Percentiles rank a stretch among this genome's conserved stretches.
Conservation (phyloP, 1,140 invertebrate species). For the Brachionus rubens region DNA sequence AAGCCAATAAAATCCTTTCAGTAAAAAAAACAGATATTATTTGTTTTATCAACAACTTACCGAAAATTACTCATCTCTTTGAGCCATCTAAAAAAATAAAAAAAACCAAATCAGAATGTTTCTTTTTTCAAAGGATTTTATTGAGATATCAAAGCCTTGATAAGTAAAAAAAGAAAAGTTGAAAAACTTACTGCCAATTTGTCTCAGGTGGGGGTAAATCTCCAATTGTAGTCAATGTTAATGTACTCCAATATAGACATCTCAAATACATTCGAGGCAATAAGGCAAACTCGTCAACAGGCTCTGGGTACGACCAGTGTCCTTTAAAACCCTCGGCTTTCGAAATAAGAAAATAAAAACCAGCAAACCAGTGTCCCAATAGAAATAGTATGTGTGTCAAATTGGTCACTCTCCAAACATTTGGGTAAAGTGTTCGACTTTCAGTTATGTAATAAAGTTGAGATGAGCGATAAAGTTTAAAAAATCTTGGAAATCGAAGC, state of each 20-base stretch:
- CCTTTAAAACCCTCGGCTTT: conserved; percentile 76
- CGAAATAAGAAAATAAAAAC: conserved; percentile 89
- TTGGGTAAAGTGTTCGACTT: conserved; percentile 87
- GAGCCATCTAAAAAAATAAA: conserved; percentile 34
- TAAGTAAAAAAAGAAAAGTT: not conserved
- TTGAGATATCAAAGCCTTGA: conserved; percentile 18
- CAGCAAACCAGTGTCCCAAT: conserved; percentile 92
- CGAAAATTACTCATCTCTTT: conserved; percentile 36
- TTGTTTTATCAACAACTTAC: conserved; percentile 42
- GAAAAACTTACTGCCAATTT: conserved; percentile 84
- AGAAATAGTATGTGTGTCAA: conserved; percentile 88
- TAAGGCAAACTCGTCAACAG: conserved; percentile 71
- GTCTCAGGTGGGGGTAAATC: conserved; percentile 89
- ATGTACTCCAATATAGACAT: conserved; percentile 90
- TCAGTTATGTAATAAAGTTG: conserved; percentile 93
- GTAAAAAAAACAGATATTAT: not conserved
- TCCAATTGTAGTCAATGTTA: conserved; percentile 87
- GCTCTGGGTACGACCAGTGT: conserved; percentile 82
- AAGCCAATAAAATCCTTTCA: conserved; percentile 46
- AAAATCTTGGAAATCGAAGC: conserved; percentile 62
- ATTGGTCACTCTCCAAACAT: conserved; percentile 90
- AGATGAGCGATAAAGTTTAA: conserved; percentile 80
- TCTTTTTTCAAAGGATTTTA: conserved; percentile 23
- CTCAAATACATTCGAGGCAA: conserved; percentile 85
- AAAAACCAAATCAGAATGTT: not conserved